Base-by-base conservation (phyloP, 2,113 vertebrate genomes). In the Corythornis vintsioides region DNA sequence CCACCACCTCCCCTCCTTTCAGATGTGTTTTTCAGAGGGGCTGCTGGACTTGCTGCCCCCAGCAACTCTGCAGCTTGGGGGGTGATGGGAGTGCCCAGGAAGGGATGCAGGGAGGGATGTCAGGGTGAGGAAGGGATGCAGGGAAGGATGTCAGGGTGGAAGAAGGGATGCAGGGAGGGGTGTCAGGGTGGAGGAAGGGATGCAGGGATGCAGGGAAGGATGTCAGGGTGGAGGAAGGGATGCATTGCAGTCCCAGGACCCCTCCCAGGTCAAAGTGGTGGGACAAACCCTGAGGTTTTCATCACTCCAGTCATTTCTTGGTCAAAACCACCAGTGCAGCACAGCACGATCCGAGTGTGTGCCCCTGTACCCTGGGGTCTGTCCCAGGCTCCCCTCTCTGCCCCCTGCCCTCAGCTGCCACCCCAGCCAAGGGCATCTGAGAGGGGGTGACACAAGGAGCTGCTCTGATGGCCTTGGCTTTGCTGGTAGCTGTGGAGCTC, bases 321-420 rank as follows among this genome's bases (percentile, higher is more conserved):
- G 47, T 47, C 20, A 25, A 20, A 24, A 4, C 7, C 6, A 4
- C 4, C 14, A 4, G 47, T 19, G 11, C 3, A 1, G 18, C 38
- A 6, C 3, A 2, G 24, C 8, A 10, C 6, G 42, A 28, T 18
- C 11, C 7, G 38, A 6, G 10, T 6, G 13, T 10, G 35, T 50
- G 66, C 11, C 3, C 1, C 29, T 1, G 1, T 5, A 12, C 25
- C 11, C 3, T 4, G 31, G 33, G 28, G 1, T 65, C 45, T 7
- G 38, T 28, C 43, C n/a, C 1, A 2, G 20, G 55, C 4, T 64
- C 17, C 70, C 53, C 53, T 18, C 38, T 7, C 9, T 2, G 3
- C 47, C 38, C 3, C 10, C 40, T 5, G n/a, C 47, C 10, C 35
- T 64, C 11, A 18, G 9, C 26, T 56, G 55, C 55, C 56, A 28